Base-by-base conservation (phyloP, 1,140 invertebrate species). In the Aphidius ervi region DNA sequence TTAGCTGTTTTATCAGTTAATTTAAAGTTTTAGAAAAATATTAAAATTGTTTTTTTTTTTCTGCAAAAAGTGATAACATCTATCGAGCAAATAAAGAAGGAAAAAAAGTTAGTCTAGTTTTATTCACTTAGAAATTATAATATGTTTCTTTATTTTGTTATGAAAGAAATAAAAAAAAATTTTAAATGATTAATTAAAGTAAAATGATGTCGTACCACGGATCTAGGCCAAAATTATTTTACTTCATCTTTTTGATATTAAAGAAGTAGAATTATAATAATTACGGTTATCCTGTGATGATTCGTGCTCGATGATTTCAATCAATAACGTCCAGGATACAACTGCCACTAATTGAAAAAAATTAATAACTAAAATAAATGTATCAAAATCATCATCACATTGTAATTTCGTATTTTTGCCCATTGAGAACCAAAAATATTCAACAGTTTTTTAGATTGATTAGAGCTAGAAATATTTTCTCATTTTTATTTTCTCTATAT, bases 241-340 rank as follows among this genome's bases (percentile, higher is more conserved):
- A 9, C 31, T 58, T 52, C 50, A 20, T 59, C 41, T 57, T 42
- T 63, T 9, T 10, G 43, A 46, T 58, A 37, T 8, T 60, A 48
- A 10, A 9, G 49, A 41, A 54, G 20, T 54, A 39, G 1, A 58
- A 58, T 58, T n/a, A 1, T 31, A 31, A 31, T 31, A 31, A 31
- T 31, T 3, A 31, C 23, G 23, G 23, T 31, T 31, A 31, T 31
- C 23, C 23, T 31, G 23, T 31, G 23, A 31, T 31, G 23, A 31
- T 16, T 56, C 16, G 46, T 54, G 46, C 56, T 69, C 67, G 67
- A 69, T 72, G 67, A 69, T 72, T 65, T 68, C 59, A 56, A 52
- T 66, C 37, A 43, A 43, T 7, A 10, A 67, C 64, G 68, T 74
- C 72, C 68, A 70, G 68, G 68, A 66, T 71, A 67, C 52, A 68